Conservation (phyloP, 2,888 invertebrate species). For the Philereme transversata region DNA sequence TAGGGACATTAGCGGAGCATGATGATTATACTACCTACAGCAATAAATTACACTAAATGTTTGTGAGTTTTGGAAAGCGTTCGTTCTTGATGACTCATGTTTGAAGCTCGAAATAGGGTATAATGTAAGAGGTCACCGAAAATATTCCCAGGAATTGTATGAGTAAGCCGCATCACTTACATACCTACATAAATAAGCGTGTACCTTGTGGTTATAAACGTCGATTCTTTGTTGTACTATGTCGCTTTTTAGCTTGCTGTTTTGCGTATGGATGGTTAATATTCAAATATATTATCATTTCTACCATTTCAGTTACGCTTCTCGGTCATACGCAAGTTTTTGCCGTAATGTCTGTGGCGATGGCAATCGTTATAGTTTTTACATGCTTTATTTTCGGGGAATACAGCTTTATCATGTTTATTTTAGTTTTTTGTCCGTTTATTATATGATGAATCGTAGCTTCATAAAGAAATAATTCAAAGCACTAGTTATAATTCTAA, state of each 20-base stretch:
- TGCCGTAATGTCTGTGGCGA: conserved; percentile 8
- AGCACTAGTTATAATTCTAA: conserved; percentile 9
- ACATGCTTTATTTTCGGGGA: background rate
- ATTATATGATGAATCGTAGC: background rate
- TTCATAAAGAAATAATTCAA: background rate
- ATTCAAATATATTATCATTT: conserved; percentile 9
- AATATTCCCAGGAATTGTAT: conserved; percentile 18
- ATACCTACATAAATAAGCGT: conserved; percentile 14
- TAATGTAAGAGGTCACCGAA: conserved; percentile 17
- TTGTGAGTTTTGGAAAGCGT: conserved; percentile 19
- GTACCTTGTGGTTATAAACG: conserved; percentile 11
- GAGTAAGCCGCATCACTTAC: conserved; percentile 19
- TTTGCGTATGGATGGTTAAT: conserved; percentile 11
- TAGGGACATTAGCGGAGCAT: too few species aligned
- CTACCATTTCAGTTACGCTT: conserved; percentile 6
- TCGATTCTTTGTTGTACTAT: conserved; percentile 15
- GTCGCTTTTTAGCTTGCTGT: conserved; percentile 19
- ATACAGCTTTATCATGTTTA: background rate
- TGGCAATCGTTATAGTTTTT: conserved; percentile 8
- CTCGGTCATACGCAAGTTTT: conserved; percentile 16
- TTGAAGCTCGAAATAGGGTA: conserved; percentile 16
- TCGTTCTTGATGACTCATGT: conserved; percentile 20
- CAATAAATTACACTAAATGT: conserved; percentile 17
- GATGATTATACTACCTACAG: background rate
- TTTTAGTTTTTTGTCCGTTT: background rate